phyloP scores from a whole-genome alignment of 2,888 invertebrate genomes.

The Neoaliturus tenellus region DNA sequence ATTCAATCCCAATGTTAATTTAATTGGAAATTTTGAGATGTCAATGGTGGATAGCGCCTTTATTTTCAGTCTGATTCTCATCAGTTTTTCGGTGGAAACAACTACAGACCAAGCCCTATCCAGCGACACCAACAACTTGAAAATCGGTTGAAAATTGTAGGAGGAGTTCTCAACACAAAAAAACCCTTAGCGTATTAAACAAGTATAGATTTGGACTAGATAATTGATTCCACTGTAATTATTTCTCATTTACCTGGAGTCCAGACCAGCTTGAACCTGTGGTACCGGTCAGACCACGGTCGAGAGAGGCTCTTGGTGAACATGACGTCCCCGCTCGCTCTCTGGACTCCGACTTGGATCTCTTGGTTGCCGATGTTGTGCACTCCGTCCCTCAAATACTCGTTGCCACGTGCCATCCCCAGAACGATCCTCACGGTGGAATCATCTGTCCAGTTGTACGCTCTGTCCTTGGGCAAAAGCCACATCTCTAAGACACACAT shows the following conservation, averaged over 20 bases:
- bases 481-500: slow-evolving; percentile 22
- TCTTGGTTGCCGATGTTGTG: neutral
- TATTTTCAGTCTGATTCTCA: too few relatives aligned
- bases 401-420: slow-evolving; percentile 22
- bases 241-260: slow-evolving; percentile 26
- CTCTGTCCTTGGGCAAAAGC: slow-evolving; percentile 34
- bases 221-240: too few relatives aligned
- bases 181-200: too few relatives aligned
- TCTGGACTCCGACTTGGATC: neutral
- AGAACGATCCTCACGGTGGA: neutral
- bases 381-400: neutral
- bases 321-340: neutral
- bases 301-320: neutral
- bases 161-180: too few relatives aligned
- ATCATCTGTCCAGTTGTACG: neutral
- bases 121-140: too few relatives aligned
- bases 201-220: too few relatives aligned
- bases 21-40: too few relatives aligned
- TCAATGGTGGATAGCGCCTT: too few relatives aligned
- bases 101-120: too few relatives aligned
- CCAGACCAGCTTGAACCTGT: slow-evolving; percentile 31
- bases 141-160: too few relatives aligned
- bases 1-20: too few relatives aligned
- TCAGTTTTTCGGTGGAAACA: too few relatives aligned
- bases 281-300: slow-evolving; percentile 17